A percentile compares a stretch with the other conserved stretches of the same genome.
Evolutionary conservation across 2,888 invertebrate species (phyloP).

Genomic region (Hermaeophaga mercurialis): DNA sequence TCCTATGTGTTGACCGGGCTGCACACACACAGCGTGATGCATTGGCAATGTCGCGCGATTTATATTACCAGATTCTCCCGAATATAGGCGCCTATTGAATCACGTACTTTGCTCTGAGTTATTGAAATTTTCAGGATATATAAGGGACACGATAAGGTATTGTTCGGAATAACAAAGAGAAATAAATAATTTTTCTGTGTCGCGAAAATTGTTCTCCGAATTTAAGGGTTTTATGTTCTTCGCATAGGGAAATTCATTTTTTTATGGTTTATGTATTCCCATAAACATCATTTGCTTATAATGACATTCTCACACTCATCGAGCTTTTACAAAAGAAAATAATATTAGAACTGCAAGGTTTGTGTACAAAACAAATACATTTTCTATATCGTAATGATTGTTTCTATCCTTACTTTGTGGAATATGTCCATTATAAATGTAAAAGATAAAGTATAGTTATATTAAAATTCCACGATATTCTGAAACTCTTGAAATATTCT

Average conservation of each 20-base stretch:
- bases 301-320: background rate
- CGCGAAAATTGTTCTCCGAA: constrained; percentile 3
- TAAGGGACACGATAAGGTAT: constrained; percentile 20
- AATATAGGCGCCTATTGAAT: constrained; percentile 26
- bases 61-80: constrained; percentile 24
- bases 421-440: too few relatives aligned
- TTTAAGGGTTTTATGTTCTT: constrained; percentile 1
- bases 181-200: background rate
- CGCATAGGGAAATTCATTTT: background rate
- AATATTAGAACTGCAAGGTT: too few relatives aligned
- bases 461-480: too few relatives aligned
- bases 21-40: constrained; percentile 34
- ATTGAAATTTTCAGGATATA: constrained; percentile 27
- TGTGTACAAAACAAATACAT: too few relatives aligned
- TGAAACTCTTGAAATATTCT: too few relatives aligned
- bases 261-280: background rate
- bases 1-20: constrained; percentile 35
- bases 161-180: constrained; percentile 13
- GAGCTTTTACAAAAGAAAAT: background rate
- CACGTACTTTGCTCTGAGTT: constrained; percentile 25
- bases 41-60: constrained; percentile 34
- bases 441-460: too few relatives aligned
- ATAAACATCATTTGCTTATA: background rate
- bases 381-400: too few relatives aligned
- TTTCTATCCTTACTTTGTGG: too few relatives aligned